Evolutionary conservation across 2,888 invertebrate genomes (phyloP), one percentile per base, ranked within the genome.

Genomic region (Drosophila antonietae): DNA sequence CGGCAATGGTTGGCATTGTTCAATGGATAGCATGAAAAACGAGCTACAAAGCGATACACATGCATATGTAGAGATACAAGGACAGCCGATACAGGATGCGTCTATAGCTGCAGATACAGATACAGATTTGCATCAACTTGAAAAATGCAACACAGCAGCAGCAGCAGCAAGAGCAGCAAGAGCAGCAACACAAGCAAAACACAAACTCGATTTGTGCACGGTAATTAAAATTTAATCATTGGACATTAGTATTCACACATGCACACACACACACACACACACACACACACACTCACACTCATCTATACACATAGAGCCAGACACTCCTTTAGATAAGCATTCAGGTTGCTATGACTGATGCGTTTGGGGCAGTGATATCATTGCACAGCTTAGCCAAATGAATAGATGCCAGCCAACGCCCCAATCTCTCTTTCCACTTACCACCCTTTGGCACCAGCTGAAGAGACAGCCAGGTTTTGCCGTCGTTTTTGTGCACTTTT

Each of bases 221-320:
- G 87, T 88, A 88, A 88, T 88, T 88, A 88, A 88, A 88, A 88
- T 88, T 89, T 88, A 88, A 88, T 88, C 87, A 88, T 81, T 86
- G 89, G 83, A 83, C 87, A 89, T 89, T 86, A 86, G 84, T 87
- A 74, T 74, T 79, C 81, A 69, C 68, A 70, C 67, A 67, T 65
- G 69, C 64, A 75, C 43, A 59, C 41, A 46, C 35, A 41, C 46
- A 53, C n/a, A 56, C 28, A 28, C 55, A 47, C 41, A 10, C 15
- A 51, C 41, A 56, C 23, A 28, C 28, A 47, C 41, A 10, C 15
- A 51, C 41, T 52, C 23, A 28, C 28, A 28, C 49, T 37, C 47
- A n/a, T 23, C 6, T 4, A 28, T 4, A 28, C 49, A 37, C 47
- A n/a, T 20, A 2, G 23, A 52, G 41, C 41, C 31, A 53, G 18